These are phyloP conservation scores for Lepidurus arcticus DNA, from an alignment of 1,140 invertebrate species.

Conservation along the genomic window DNA sequence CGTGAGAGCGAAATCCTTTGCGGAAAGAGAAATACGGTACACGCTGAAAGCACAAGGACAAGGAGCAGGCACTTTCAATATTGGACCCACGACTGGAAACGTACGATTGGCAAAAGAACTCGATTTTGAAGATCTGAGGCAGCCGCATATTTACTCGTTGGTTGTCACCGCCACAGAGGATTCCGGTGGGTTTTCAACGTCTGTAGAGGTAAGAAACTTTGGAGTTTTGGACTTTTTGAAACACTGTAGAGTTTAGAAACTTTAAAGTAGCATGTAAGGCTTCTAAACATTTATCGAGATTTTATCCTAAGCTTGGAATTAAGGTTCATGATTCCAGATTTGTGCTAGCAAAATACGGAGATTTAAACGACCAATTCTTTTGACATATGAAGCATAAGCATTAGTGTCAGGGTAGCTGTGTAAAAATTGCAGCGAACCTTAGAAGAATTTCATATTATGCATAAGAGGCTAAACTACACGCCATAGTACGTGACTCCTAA, in stretches of 20 bases:
- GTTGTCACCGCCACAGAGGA: constrained; percentile 91
- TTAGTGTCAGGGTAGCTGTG: too few relatives aligned
- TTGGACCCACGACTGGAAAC: constrained; percentile 85
- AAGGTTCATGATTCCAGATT: too few relatives aligned
- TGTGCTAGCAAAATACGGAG: too few relatives aligned
- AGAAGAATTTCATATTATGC: too few relatives aligned
- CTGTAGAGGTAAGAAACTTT: constrained; percentile 68
- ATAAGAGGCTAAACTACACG: too few relatives aligned
- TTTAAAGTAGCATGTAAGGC: too few relatives aligned
- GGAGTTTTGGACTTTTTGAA: neutral
- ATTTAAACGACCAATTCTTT: too few relatives aligned
- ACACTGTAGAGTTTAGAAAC: neutral
- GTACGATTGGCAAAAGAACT: constrained; percentile 90
- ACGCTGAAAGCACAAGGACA: constrained; percentile 88
- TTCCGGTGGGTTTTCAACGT: constrained; percentile 89
- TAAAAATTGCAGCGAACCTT: too few relatives aligned
- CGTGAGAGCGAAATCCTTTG: constrained; percentile 92
- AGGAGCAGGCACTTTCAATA: constrained; percentile 90
- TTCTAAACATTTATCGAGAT: too few relatives aligned
- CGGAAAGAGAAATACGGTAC: constrained; percentile 88
- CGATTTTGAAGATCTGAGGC: constrained; percentile 87
- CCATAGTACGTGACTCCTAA: too few relatives aligned
- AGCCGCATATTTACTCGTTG: constrained; percentile 85
- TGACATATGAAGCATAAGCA: too few relatives aligned
- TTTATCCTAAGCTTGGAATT: too few relatives aligned